Evolutionary conservation across 2,797 vertebrate species (phyloP).

Genomic region (Macropus fuliginosus): DNA sequence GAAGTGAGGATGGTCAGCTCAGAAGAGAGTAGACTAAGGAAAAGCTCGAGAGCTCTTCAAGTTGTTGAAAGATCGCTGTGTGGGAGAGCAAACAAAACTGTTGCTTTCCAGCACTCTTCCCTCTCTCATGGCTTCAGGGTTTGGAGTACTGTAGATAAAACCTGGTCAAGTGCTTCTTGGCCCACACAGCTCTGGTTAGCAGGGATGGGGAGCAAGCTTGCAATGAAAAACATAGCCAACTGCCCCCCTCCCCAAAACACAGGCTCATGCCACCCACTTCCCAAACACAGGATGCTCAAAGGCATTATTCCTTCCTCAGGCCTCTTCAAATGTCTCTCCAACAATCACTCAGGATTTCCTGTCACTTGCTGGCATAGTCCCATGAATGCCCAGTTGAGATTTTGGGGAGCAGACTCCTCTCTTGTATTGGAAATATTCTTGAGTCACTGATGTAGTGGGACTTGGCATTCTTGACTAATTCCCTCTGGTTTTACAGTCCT

Average conservation of each 20-base stretch:
- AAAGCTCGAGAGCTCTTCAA: not conserved
- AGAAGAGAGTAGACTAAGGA: not conserved
- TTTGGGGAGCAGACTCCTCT: not conserved
- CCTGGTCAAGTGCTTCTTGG: not conserved
- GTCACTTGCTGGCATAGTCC: not conserved
- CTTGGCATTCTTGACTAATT: not conserved
- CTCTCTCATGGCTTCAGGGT: not conserved
- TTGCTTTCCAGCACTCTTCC: not conserved
- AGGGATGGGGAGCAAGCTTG: not conserved
- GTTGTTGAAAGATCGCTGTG: not conserved
- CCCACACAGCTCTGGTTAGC: not conserved
- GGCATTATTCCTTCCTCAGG: not conserved
- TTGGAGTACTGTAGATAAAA: not conserved
- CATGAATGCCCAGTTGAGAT: not conserved
- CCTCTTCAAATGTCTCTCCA: not conserved
- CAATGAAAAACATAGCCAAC: not conserved
- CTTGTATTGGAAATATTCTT: not conserved
- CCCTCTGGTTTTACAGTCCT: not conserved
- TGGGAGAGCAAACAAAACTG: not conserved
- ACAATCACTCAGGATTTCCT: not conserved
- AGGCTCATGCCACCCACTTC: not conserved
- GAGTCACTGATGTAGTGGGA: not conserved
- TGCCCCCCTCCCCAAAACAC: not conserved
- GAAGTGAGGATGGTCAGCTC: not conserved
- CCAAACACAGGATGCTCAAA: not conserved